Conservation (phyloP, 2,113 vertebrate species). For the Rousettus leschenaultii region DNA sequence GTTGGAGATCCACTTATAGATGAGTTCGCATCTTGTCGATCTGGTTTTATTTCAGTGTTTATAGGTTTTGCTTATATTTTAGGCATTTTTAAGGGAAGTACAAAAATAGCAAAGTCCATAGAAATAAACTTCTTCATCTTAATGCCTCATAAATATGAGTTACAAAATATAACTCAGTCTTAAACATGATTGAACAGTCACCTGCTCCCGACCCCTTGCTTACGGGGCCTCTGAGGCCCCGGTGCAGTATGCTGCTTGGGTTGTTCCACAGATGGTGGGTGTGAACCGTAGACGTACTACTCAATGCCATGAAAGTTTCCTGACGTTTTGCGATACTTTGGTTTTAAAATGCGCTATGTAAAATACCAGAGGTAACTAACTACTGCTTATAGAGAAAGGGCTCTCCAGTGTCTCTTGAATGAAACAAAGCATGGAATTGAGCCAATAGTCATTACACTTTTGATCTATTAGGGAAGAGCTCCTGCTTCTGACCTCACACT, state of each 20-base stretch:
- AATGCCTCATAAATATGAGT: background rate
- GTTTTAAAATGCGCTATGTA: background rate
- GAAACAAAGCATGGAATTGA: background rate
- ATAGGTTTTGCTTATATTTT: slow-evolving; percentile 11
- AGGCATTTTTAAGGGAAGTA: background rate
- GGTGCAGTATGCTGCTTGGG: background rate
- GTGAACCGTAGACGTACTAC: background rate
- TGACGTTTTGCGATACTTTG: background rate
- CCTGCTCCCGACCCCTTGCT: background rate
- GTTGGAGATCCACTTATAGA: background rate
- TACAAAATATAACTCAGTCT: background rate
- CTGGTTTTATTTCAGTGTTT: background rate
- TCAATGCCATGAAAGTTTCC: background rate
- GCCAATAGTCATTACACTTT: background rate
- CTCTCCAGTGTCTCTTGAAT: background rate
- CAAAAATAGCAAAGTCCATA: background rate
- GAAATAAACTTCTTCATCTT: background rate
- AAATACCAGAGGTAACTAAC: background rate
- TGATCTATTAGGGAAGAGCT: background rate
- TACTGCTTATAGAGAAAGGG: background rate
- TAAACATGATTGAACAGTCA: background rate
- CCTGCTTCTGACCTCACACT: background rate
- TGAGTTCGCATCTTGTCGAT: background rate
- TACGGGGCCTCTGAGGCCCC: too few relatives aligned
- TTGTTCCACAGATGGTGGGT: background rate